These are phyloP conservation scores for Leptoteleia sp. DNA, from an alignment of 1,140 invertebrate genomes.

Conservation along the genomic window DNA sequence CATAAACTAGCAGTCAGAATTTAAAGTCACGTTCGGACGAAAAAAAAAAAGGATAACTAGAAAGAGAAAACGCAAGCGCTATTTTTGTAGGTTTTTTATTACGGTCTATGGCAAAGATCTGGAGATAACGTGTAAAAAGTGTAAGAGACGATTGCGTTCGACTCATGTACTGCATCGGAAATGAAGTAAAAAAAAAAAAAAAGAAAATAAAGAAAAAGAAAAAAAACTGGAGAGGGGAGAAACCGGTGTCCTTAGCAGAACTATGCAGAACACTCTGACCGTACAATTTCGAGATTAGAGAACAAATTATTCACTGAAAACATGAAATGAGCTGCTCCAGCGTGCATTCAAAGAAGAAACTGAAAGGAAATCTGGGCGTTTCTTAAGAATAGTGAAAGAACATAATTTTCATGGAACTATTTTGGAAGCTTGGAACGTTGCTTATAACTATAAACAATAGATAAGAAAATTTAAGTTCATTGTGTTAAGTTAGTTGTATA, in stretches of 20 bases:
- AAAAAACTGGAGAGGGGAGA: too few relatives aligned
- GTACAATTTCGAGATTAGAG: slow-evolving; percentile 40
- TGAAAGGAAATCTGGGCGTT: not conserved
- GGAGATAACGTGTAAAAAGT: slow-evolving; percentile 50
- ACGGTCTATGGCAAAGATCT: slow-evolving; percentile 44
- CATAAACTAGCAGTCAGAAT: slow-evolving; percentile 19
- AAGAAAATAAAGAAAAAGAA: too few relatives aligned
- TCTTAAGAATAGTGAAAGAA: not conserved
- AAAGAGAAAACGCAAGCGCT: slow-evolving; percentile 31
- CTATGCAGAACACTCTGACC: slow-evolving; percentile 34
- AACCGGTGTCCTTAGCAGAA: slow-evolving; percentile 36
- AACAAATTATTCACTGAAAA: slow-evolving; percentile 33
- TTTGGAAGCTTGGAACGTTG: too few relatives aligned
- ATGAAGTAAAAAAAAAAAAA: too few relatives aligned
- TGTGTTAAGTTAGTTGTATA: too few relatives aligned
- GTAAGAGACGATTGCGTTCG: slow-evolving; percentile 43
- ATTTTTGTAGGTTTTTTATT: slow-evolving; percentile 51
- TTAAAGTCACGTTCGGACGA: slow-evolving; percentile 33
- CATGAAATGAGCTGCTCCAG: not conserved
- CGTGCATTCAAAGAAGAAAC: not conserved
- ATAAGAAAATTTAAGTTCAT: too few relatives aligned
- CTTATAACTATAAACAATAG: too few relatives aligned
- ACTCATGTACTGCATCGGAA: slow-evolving; percentile 57
- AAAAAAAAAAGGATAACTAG: slow-evolving; percentile 18
- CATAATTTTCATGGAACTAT: too few relatives aligned